A percentile compares a stretch with the other conserved stretches of the same genome.
phyloP scores from a whole-genome alignment of 2,113 vertebrate species.

The Aldabrachelys gigantea region DNA sequence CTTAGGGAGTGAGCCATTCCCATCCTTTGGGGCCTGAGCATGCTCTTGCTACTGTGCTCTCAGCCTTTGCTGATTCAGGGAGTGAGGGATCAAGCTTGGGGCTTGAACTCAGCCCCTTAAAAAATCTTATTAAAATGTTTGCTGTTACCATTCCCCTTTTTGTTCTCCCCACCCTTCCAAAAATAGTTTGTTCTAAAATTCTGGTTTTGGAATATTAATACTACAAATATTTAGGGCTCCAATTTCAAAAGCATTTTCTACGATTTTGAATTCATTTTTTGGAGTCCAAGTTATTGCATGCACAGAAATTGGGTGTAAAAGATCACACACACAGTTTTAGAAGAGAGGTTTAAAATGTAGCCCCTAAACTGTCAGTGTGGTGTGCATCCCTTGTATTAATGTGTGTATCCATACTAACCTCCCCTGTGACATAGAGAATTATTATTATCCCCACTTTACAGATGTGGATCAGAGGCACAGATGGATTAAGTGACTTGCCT shows the following conservation, averaged over 20 bases:
- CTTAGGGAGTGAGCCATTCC: neutral
- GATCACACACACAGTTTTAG: neutral
- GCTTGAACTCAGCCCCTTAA: neutral
- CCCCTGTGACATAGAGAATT: neutral
- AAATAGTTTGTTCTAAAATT: neutral
- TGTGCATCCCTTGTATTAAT: too few species aligned
- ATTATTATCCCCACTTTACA: neutral
- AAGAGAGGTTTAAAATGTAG: neutral
- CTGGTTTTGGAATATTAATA: neutral
- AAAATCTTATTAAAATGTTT: neutral
- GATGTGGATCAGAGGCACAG: neutral
- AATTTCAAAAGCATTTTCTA: neutral
- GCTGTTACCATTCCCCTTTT: neutral
- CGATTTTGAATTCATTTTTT: neutral
- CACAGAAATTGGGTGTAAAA: neutral
- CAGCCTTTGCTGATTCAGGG: neutral
- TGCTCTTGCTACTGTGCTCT: rapidly evolving
- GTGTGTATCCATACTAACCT: neutral
- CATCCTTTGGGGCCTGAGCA: rapidly evolving
- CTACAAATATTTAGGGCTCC: neutral
- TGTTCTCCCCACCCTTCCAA: neutral
- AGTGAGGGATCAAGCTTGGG: neutral
- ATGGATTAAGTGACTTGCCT: neutral
- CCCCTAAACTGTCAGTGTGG: neutral
- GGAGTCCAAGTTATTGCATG: neutral